Evolutionary conservation across 2,797 vertebrate species (phyloP), one percentile per base, ranked within the genome.

Genomic region (Moxostoma hubbsi): DNA sequence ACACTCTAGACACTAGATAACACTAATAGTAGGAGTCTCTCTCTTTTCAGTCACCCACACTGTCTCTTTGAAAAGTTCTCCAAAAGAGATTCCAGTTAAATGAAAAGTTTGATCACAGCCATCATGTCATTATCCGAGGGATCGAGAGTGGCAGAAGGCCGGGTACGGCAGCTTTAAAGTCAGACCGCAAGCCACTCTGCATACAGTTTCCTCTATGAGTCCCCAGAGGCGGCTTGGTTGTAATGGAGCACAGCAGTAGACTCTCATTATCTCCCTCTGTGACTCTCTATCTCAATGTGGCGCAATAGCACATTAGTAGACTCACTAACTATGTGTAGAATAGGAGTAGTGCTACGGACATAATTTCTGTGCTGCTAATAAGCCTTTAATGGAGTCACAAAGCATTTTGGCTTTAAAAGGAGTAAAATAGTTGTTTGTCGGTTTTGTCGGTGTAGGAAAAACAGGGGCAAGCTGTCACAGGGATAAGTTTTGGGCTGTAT

Each of bases 211-310:
- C 62, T 69, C 47, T 51, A 57, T 10, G 65, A 69, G 57, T 63
- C 65, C 81, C 81, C 51, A 63, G 24, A 51, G 84, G 79, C 71
- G 10, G 54, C 68, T 57, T 73, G 64, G 68, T 62, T 62, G 77
- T 64, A 67, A 63, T 82, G 69, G 80, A 77, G 79, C 74, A 73
- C 81, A 81, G 50, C 73, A 83, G 75, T 76, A 62, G 61, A 58
- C 36, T 59, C 18, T 81, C 46, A 79, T 83, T 79, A 79, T 79
- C 80, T 69, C 75, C 15, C 57, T 67, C 72, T 1, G 58, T 67
- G 77, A 76, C 12, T 36, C 68, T 61, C 53, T 66, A 73, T 82
- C 74, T 78, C 72, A 75, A 59, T 63, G 63, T 80, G 36, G 43
- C 16, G 12, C 82, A 77, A 53, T 63, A 77, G 81, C 54, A 18